Evolutionary conservation across 2,797 vertebrate genomes (phyloP).

Genomic region (Bradypodion ventrale): DNA sequence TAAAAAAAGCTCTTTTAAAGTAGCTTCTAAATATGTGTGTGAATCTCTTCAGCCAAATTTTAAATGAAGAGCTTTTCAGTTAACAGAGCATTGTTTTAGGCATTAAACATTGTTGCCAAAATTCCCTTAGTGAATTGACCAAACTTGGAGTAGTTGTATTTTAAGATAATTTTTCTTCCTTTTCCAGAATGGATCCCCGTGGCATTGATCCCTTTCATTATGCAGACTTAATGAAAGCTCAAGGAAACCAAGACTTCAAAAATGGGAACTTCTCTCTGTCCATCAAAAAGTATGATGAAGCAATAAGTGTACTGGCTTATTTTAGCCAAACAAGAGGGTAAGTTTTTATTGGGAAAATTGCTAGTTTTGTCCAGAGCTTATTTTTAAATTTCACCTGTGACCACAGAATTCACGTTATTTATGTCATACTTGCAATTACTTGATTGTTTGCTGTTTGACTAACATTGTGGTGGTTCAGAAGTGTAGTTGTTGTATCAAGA

Average conservation of each 20-base stretch:
- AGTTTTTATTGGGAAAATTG: conserved; percentile 24
- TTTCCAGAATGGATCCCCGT: conserved; percentile 20
- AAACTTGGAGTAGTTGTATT: not conserved
- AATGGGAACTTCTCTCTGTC: conserved; percentile 72
- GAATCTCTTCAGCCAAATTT: not conserved
- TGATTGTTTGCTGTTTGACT: too few species aligned
- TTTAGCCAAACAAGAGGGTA: conserved; percentile 58
- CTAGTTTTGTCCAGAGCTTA: not conserved
- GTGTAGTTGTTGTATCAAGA: not conserved
- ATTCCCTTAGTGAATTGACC: not conserved
- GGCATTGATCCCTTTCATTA: conserved; percentile 50
- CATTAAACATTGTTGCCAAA: not conserved
- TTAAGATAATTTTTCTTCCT: not conserved
- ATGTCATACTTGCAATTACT: not conserved
- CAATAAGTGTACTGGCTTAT: conserved; percentile 50
- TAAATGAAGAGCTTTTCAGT: not conserved
- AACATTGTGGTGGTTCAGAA: not conserved
- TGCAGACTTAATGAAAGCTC: conserved; percentile 59
- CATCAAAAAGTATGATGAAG: conserved; percentile 74
- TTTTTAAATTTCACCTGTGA: conserved; percentile 14
- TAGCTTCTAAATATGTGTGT: too few species aligned
- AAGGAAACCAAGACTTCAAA: conserved; percentile 72
- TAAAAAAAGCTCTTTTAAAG: too few species aligned
- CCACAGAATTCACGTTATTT: not conserved
- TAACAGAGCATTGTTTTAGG: not conserved